A percentile compares a stretch with the other conserved stretches of the same genome.
Evolutionary conservation across 2,113 vertebrate species (phyloP).

Genomic region (Carassius gibelio): DNA sequence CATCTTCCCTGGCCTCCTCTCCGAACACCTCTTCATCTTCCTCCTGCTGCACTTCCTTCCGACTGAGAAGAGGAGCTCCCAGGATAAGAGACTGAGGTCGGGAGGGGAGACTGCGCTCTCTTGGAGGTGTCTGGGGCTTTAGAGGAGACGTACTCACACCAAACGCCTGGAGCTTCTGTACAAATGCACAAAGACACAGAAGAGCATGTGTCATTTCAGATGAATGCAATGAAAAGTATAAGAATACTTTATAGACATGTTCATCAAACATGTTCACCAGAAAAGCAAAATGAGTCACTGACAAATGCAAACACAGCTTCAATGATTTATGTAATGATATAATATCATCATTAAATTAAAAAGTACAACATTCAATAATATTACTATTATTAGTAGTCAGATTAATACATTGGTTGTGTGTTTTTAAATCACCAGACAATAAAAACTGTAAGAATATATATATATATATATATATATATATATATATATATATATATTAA

Average conservation of each 20-base stretch:
- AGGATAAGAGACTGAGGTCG: constrained; percentile 74
- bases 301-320: background rate
- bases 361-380: too few relatives aligned
- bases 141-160: constrained; percentile 71
- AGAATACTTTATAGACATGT: background rate
- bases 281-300: background rate
- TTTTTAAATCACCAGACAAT: too few relatives aligned
- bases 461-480: too few relatives aligned
- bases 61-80: constrained; percentile 79
- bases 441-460: too few relatives aligned
- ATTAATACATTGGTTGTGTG: too few relatives aligned
- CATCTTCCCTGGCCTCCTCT: constrained; percentile 77
- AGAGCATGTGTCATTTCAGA: background rate
- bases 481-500: too few relatives aligned
- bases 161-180: constrained; percentile 83
- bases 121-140: constrained; percentile 60
- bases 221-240: background rate
- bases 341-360: too few relatives aligned
- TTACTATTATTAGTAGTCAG: too few relatives aligned
- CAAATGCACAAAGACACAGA: constrained; percentile 14
- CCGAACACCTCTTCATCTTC: constrained; percentile 71
- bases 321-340: background rate
- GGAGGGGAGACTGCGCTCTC: constrained; percentile 70
- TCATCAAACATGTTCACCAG: background rate
- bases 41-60: constrained; percentile 81